Percentiles rank a stretch among this genome's conserved stretches.
phyloP scores from a whole-genome alignment of 2,797 vertebrate species.

The Cirrhinus molitorella region DNA sequence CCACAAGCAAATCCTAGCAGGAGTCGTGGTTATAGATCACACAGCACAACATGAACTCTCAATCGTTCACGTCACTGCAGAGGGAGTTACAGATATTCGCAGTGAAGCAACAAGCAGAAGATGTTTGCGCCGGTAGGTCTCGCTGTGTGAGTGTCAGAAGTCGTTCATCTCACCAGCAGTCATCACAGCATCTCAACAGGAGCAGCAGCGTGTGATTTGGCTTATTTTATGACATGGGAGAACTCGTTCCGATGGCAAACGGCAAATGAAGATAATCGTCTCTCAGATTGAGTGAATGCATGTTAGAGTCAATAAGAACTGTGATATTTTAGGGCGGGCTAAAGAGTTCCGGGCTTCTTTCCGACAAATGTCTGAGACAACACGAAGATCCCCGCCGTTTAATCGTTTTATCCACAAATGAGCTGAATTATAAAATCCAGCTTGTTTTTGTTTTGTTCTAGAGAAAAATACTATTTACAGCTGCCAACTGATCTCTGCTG shows the following conservation, averaged over 20 bases:
- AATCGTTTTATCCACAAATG: constrained; percentile 15
- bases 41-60: constrained; percentile 14
- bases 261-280: constrained; percentile 23
- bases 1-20: constrained; percentile 1
- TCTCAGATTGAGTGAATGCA: background rate
- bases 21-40: background rate
- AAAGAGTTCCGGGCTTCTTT: constrained; percentile 1
- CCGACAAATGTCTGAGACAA: background rate
- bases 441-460: background rate
- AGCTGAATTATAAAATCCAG: constrained; percentile 7
- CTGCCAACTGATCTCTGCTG: background rate
- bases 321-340: constrained; percentile 26
- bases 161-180: constrained; percentile 18
- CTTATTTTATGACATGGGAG: constrained; percentile 31
- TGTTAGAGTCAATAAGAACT: constrained; percentile 37
- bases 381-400: constrained; percentile 17
- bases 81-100: constrained; percentile 17
- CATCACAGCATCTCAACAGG: constrained; percentile 39
- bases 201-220: constrained; percentile 22
- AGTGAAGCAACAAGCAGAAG: constrained; percentile 17
- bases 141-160: constrained; percentile 30
- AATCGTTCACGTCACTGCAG: constrained; percentile 6
- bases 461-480: background rate
- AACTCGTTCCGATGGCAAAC: constrained; percentile 21
- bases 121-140: constrained; percentile 25